Conservation (phyloP, 1,140 invertebrate species). For the Drosophila prosaltans region DNA sequence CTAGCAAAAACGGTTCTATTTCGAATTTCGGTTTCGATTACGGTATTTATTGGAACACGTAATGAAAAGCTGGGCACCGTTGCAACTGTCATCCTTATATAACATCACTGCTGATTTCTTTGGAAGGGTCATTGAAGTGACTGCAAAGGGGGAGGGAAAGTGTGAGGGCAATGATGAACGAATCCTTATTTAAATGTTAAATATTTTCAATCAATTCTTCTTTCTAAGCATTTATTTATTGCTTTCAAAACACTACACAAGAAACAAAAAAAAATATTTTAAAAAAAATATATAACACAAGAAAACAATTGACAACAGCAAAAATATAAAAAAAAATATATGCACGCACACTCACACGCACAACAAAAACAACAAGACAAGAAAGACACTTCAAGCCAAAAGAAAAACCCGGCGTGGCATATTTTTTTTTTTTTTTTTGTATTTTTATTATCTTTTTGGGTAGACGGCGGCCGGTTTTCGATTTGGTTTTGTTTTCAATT, state of each 20-base stretch:
- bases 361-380: conserved; percentile 18
- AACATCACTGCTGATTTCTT: background rate
- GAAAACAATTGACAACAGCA: conserved; percentile 16
- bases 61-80: too few species aligned
- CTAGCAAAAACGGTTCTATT: too few species aligned
- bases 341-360: conserved; percentile 2
- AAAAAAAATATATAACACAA: background rate
- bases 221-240: conserved; percentile 2
- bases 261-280: background rate
- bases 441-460: background rate
- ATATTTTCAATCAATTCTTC: conserved; percentile 1
- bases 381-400: conserved; percentile 16
- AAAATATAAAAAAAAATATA: conserved; percentile 2
- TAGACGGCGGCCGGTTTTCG: conserved; percentile 33
- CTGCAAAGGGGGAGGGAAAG: too few species aligned
- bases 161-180: background rate
- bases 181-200: background rate
- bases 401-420: conserved; percentile 66
- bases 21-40: too few species aligned
- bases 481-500: conserved; percentile 25
- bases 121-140: too few species aligned
- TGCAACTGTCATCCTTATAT: conserved; percentile 2
- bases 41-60: too few species aligned
- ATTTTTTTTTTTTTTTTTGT: conserved; percentile 7
- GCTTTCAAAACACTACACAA: conserved; percentile 10